Evolutionary conservation across 2,113 vertebrate genomes (phyloP), one percentile per base, ranked within the genome.

Genomic region (Microcebus tavaratra): DNA sequence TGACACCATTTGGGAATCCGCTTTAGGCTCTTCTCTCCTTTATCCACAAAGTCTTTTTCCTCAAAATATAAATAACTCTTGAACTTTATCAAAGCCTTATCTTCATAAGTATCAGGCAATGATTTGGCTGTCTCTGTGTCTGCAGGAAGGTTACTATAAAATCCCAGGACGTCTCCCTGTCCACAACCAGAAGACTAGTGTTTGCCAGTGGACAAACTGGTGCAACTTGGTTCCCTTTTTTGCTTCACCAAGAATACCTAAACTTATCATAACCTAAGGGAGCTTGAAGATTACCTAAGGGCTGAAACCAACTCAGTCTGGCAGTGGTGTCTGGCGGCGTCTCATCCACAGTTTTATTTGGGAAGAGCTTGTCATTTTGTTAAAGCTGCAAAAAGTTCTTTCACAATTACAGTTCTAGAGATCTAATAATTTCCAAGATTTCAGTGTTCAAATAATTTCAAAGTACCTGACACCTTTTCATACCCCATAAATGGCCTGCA

Each of bases 31-130:
- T 12, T 63, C 61, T 63, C 27, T 63, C 25, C 99, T 98, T 99
- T 99, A 98, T 99, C 99, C 98, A 99, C 99, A 34, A 99, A 99
- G 97, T 99, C 99, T 98, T 99, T 99, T 97, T 99, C 99, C 98
- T 99, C 99, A 94, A 99, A 99, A 98, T 99, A 99, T 97, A 99
- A 97, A 98, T 99, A 99, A 98, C 99, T 99, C 98, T 99, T 99
- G 98, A 99, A 99, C 98, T 99, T 99, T 97, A 99, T 99, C 91
- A 99, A 98, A 63, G 99, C 99, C 99, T 99, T 99, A 95, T 99
- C 99, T 97, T 99, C 99, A 96, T 99, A 99, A 0, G 99, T 99
- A 91, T 99, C 99, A 0, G 99, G 99, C 91, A 99, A 98, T 0
- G 99, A 99, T 83, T 98, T 99, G 93, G 99, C 99, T 0, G 99